A percentile compares a stretch with the other conserved stretches of the same genome.
Conservation (phyloP, 2,797 vertebrate species). For the Hemitrygon akajei region DNA sequence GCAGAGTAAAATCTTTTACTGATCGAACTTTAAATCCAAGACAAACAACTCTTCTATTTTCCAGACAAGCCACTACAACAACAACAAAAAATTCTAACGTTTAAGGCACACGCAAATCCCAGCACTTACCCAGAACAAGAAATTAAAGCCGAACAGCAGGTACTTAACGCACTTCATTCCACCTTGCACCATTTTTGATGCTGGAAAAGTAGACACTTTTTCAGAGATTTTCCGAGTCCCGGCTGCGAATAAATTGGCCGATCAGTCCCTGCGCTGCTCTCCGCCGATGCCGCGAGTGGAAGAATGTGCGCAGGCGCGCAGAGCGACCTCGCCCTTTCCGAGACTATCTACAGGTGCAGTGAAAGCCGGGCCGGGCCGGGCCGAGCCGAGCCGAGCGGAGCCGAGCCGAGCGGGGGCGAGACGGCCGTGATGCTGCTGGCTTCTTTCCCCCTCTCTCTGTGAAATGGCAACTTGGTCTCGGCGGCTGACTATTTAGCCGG, state of each 20-base stretch:
- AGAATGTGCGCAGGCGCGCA: neutral
- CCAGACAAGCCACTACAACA: too few relatives aligned
- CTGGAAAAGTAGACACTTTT: too few relatives aligned
- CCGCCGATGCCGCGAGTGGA: neutral
- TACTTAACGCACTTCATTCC: constrained; percentile 59
- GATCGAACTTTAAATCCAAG: neutral
- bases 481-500: neutral
- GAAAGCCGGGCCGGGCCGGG: neutral
- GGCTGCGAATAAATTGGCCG: neutral
- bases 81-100: neutral
- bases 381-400: too few relatives aligned
- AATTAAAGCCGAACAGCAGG: constrained; percentile 58
- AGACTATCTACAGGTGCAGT: neutral
- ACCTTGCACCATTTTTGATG: constrained; percentile 42
- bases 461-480: neutral
- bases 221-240: too few relatives aligned
- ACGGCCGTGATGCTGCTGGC: too few relatives aligned
- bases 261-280: neutral
- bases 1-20: neutral
- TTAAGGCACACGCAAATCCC: too few relatives aligned
- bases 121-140: constrained; percentile 59
- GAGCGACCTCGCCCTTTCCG: neutral
- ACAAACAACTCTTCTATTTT: neutral
- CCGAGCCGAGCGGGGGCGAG: too few relatives aligned
- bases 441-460: neutral